Conservation (phyloP, 2,113 vertebrate species). For the Ornithorhynchus anatinus region DNA sequence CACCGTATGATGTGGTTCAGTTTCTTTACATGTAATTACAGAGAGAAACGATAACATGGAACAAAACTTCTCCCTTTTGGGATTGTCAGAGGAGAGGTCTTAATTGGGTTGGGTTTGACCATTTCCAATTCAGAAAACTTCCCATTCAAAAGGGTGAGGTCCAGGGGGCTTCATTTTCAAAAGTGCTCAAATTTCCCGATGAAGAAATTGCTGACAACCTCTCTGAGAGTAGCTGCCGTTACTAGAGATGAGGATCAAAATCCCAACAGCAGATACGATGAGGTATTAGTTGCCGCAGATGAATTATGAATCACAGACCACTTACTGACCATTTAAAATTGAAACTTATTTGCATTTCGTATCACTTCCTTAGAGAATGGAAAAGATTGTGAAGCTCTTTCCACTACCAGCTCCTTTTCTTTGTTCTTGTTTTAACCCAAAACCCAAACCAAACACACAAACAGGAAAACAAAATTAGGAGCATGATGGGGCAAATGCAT, state of each 20-base stretch:
- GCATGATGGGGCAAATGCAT: constrained; percentile 51
- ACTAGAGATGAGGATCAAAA: constrained; percentile 49
- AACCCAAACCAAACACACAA: constrained; percentile 34
- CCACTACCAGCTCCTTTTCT: constrained; percentile 19
- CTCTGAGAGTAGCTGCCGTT: constrained; percentile 20
- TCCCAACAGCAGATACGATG: constrained; percentile 43
- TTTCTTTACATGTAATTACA: constrained; percentile 52
- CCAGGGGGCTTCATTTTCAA: constrained; percentile 46
- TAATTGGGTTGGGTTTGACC: constrained; percentile 45
- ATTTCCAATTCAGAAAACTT: constrained; percentile 38
- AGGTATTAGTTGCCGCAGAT: constrained; percentile 58
- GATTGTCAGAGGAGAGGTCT: constrained; percentile 52
- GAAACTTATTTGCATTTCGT: constrained; percentile 4
- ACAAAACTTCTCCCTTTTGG: constrained; percentile 30
- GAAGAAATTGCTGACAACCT: constrained; percentile 37
- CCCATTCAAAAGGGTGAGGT: constrained; percentile 61
- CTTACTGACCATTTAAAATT: constrained; percentile 30
- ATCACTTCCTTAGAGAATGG: constrained; percentile 36
- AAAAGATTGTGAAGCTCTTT: constrained; percentile 12
- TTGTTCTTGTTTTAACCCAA: constrained; percentile 22
- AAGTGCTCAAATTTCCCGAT: constrained; percentile 50
- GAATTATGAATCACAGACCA: constrained; percentile 53
- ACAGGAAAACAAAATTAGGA: constrained; percentile 57
- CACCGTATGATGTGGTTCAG: constrained; percentile 56
- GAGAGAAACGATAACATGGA: constrained; percentile 21